Evolutionary conservation across 2,113 vertebrate genomes (phyloP), one percentile per base, ranked within the genome.

Genomic region (Lanius collurio): DNA sequence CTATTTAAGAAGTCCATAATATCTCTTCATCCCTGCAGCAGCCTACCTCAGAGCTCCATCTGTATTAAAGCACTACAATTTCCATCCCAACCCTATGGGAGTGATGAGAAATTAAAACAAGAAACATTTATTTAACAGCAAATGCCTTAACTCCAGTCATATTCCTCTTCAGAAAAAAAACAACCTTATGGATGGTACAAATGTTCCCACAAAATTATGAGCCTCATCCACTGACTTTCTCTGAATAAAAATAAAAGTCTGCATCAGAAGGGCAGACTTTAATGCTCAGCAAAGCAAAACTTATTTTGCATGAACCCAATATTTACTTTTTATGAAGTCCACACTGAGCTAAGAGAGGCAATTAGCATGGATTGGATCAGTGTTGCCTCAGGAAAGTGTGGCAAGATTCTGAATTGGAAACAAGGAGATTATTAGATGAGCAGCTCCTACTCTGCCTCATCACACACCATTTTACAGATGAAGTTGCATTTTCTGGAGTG

Each of bases 261-360:
- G 63, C 75, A 82, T 85, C 60, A 63, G 53, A 89, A 94, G 67
- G 67, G 33, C 41, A 64, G 74, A 39, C 15, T 64, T 87, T 19
- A 93, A 83, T 1, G 3, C 71, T 89, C 70, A 84, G 78, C 57
- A 95, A 93, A 89, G 93, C 78, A 90, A 88, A 93, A 80, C 70
- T 80, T 82, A 73, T 82, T 95, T 95, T 94, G 67, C 75, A 93
- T 67, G 63, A 93, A 76, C 37, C 39, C 9, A 3, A 41, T 95
- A 91, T 69, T 91, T 73, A 77, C 49, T 88, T 91, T 96, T 87
- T 95, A 96, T 87, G 87, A 88, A 74, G 77, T 18, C 70, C 80
- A 68, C 82, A 93, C 22, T 1, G 1, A 91, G 49, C 46, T 76
- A 53, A 83, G 83, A 86, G 89, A 92, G 84, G 89, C 91, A 95